Base-by-base conservation (phyloP, 2,797 vertebrate species). In the Xyrichtys novacula region DNA sequence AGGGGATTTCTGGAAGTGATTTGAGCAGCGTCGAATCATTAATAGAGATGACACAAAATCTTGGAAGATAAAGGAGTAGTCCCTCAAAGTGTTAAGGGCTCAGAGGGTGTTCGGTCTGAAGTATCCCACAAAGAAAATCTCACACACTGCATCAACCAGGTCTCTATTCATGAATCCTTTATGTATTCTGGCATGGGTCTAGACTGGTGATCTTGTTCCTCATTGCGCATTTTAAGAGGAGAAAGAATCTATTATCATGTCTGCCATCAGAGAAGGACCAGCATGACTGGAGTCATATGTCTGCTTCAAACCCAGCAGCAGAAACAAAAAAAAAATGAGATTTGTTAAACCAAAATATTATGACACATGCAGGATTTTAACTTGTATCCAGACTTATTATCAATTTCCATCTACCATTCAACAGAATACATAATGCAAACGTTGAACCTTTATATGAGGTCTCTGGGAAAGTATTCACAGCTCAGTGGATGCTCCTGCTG, bases 211-310 rank as follows among this genome's bases (percentile, higher is more conserved):
- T 62, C 56, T 14, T 36, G 7, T 63, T 48, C 23, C 20, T 36
- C 38, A 52, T 43, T 47, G 34, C 16, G 44, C 32, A 52, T 65
- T 60, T 54, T n/a, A 44, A 39, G 9, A 43, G 54, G 43, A 53
- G 17, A 20, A 32, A 22, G 49, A 67, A n/a, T 43, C 14, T 34
- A 2, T 1, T 55, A 54, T 56, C 52, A 29, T 15, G 43, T 71
- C 43, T 65, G 58, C 39, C 54, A 43, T 78, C 66, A 59, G 47
- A 62, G 60, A 56, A 9, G 20, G 39, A 36, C 5, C 57, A 38
- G 19, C 58, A 56, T 42, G 64, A 48, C 44, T 19, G 16, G 44
- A 63, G 50, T 63, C 68, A 63, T 36, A 16, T 49, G 79, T 54
- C 59, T 62, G 56, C 0, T 43, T 1, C 0, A 43, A 43, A 43